Evolutionary conservation across 2,113 vertebrate genomes (phyloP).

Genomic region (Sminthopsis crassicaudata): DNA sequence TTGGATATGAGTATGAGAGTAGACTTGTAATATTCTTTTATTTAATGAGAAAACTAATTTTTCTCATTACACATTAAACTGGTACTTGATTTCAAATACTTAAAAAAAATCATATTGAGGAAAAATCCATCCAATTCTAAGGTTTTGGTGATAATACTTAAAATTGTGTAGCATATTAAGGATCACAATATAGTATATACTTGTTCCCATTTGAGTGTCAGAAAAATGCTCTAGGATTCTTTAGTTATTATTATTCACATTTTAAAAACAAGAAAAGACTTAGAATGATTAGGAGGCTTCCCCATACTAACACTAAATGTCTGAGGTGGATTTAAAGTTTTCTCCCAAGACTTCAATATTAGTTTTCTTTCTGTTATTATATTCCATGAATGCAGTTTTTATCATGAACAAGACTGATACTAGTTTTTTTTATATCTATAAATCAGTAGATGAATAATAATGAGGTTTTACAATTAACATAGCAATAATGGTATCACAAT

Average conservation of each 20-base stretch:
- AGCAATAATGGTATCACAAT: background rate
- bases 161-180: background rate
- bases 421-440: background rate
- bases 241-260: background rate
- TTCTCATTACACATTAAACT: background rate
- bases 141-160: background rate
- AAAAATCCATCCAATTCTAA: background rate
- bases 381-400: background rate
- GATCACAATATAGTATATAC: background rate
- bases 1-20: background rate
- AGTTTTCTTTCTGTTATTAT: background rate
- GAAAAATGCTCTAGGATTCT: background rate
- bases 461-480: background rate
- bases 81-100: background rate
- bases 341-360: background rate
- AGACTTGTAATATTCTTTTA: background rate
- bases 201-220: background rate
- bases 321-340: background rate
- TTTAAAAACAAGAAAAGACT: background rate
- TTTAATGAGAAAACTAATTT: background rate
- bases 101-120: background rate
- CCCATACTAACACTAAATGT: background rate
- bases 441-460: background rate
- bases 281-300: background rate
- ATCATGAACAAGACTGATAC: background rate